Evolutionary conservation across 2,888 invertebrate species (phyloP), one percentile per base, ranked within the genome.

Genomic region (Microdon myrmicae): DNA sequence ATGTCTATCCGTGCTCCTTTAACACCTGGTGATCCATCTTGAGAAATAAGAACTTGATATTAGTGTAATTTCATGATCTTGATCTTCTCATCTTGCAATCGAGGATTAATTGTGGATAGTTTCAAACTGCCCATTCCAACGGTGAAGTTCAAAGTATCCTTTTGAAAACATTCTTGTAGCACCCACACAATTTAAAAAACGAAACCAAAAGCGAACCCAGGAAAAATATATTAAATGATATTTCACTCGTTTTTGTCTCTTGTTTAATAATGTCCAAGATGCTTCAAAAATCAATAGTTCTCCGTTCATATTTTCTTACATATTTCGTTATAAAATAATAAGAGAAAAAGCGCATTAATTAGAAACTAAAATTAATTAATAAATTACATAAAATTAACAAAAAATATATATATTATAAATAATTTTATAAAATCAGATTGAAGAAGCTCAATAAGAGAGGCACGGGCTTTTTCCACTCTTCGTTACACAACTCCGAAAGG

Each of bases 331-430:
- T 55, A 68, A 67, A 69, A 68, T 67, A 58, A 61, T 56, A 68
- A 68, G 60, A 54, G 48, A 59, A 44, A 67, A 68, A 59, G 59
- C 60, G 60, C 60, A 68, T 68, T 67, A 68, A 67, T 67, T 67
- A 53, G 61, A 51, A 69, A 68, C 69, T 69, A 69, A 69, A 69
- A 69, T 69, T 69, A 69, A 67, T 66, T 47, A 69, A 69, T 69
- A 69, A 69, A 68, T 69, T 69, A 69, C 54, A 69, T 68, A 60
- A 68, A 68, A 67, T 66, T 67, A 61, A 61, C 66, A 69, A 67
- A 67, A 67, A 54, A 53, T 35, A 47, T 44, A 39, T 39, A 32
- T 28, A 34, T 31, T 49, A 56, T 66, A 44, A 59, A 39, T 60
- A 56, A 48, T n/a, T n/a, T 60, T 47, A 56, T 58, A 64, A 64